Percentiles rank a stretch among this genome's conserved stretches.
Conservation (phyloP, 2,113 vertebrate species). For the Petrocephalus zakoni region DNA sequence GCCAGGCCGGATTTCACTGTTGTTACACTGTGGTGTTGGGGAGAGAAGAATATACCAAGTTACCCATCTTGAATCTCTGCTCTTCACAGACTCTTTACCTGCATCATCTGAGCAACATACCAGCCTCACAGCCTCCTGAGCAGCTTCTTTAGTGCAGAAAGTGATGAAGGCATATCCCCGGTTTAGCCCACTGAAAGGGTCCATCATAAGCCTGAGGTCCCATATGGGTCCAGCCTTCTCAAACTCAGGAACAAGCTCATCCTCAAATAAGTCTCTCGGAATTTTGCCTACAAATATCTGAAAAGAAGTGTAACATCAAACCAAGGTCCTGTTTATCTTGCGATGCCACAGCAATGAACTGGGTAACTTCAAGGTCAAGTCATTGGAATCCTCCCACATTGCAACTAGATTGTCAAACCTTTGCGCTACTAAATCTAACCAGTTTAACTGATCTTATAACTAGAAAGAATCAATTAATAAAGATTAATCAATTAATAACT, state of each 20-base stretch:
- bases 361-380: neutral
- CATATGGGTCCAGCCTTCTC: constrained; percentile 98
- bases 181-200: constrained; percentile 95
- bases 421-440: neutral
- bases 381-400: neutral
- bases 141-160: constrained; percentile 99
- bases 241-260: constrained; percentile 97
- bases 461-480: neutral
- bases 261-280: constrained; percentile 96
- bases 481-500: neutral
- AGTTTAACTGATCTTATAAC: constrained; percentile 10
- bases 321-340: neutral
- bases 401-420: neutral
- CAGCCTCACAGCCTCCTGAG: constrained; percentile 96
- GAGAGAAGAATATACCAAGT: neutral
- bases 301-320: constrained; percentile 16
- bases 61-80: neutral
- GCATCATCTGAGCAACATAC: constrained; percentile 54
- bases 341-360: neutral
- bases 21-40: constrained; percentile 80
- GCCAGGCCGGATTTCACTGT: constrained; percentile 97
- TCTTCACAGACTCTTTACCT: neutral
- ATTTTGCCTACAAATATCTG: constrained; percentile 99
- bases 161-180: constrained; percentile 99
- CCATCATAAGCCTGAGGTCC: constrained; percentile 99